phyloP scores from a whole-genome alignment of 2,113 vertebrate species.

The Grantiella picta region DNA sequence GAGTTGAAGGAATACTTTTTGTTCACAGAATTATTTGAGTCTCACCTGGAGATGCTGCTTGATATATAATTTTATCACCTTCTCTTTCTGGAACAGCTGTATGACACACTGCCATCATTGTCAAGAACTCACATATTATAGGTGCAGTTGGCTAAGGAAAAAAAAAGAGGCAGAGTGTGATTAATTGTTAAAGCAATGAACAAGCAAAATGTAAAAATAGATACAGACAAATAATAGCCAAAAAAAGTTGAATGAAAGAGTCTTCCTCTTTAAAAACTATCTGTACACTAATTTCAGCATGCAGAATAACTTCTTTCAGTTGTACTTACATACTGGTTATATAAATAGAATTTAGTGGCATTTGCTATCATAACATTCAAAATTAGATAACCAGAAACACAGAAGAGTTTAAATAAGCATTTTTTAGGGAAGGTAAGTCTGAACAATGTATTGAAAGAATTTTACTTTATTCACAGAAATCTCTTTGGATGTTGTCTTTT shows the following conservation, averaged over 20 bases:
- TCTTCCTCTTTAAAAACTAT: not conserved
- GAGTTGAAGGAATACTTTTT: not conserved
- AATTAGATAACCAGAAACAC: not conserved
- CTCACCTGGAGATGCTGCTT: conserved; percentile 96
- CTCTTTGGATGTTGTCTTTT: not conserved
- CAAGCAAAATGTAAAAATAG: not conserved
- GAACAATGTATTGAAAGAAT: not conserved
- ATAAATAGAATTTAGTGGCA: not conserved
- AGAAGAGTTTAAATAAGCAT: not conserved
- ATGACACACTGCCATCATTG: conserved; percentile 98
- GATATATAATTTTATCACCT: conserved; percentile 88
- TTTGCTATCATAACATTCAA: not conserved
- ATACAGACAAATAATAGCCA: not conserved
- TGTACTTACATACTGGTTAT: not conserved
- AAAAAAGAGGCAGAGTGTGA: not conserved
- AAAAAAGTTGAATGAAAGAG: not conserved
- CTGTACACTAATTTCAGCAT: not conserved
- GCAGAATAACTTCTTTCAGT: not conserved
- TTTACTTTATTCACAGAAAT: not conserved
- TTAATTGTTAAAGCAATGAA: not conserved
- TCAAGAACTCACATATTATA: conserved; percentile 96
- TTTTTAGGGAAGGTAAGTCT: not conserved
- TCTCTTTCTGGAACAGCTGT: conserved; percentile 92
- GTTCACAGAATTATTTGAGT: not conserved
- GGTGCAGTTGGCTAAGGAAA: conserved; percentile 88